phyloP scores from a whole-genome alignment of 2,797 vertebrate species.

The Acomys russatus region DNA sequence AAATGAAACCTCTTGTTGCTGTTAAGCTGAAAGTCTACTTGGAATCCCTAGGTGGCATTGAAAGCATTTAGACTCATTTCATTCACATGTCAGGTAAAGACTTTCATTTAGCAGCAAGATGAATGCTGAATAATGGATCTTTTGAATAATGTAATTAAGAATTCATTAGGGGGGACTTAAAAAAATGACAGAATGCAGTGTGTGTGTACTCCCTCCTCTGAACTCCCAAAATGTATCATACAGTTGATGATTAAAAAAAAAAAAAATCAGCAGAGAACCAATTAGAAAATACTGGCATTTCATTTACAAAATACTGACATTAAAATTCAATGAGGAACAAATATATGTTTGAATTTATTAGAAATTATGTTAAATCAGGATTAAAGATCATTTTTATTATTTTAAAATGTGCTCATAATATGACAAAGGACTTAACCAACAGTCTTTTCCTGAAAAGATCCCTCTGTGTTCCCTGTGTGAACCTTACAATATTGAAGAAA shows the following conservation, averaged over 20 bases:
- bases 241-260: conserved; percentile 80
- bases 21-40: conserved; percentile 89
- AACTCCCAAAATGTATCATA: conserved; percentile 84
- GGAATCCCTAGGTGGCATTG: conserved; percentile 89
- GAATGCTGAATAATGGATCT: conserved; percentile 92
- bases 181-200: conserved; percentile 87
- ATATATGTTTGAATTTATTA: conserved; percentile 79
- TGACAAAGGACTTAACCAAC: conserved; percentile 79
- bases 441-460: conserved; percentile 70
- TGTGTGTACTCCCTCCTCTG: conserved; percentile 83
- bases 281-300: conserved; percentile 84
- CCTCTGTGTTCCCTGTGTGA: conserved; percentile 48
- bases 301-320: conserved; percentile 88
- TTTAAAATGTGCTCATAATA: conserved; percentile 74
- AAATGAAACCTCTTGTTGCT: conserved; percentile 85
- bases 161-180: conserved; percentile 90
- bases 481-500: conserved; percentile 72
- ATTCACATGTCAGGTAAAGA: conserved; percentile 92
- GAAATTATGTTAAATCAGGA: conserved; percentile 76
- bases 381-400: conserved; percentile 80
- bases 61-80: conserved; percentile 92
- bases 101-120: conserved; percentile 90
- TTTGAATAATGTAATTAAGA: conserved; percentile 93
- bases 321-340: conserved; percentile 85
- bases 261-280: conserved; percentile 85